Conservation (phyloP, 2,888 invertebrate genomes). For the Trichogramma evanescens region DNA sequence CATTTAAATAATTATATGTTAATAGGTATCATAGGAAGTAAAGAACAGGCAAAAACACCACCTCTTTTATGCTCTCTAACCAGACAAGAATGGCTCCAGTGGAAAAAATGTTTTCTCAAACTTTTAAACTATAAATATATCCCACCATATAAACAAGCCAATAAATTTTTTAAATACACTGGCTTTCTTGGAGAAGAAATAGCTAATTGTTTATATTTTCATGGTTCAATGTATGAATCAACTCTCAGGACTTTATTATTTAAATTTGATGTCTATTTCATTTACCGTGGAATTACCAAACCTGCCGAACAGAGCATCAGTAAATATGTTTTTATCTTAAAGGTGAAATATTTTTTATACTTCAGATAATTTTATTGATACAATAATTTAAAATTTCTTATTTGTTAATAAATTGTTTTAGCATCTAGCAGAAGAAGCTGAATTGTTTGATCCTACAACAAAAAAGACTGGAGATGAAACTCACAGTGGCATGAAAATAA, state of each 20-base stretch:
- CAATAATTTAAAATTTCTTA: background rate
- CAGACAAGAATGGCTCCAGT: background rate
- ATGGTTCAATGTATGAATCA: background rate
- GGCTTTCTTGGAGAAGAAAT: constrained; percentile 1
- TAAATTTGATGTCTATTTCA: background rate
- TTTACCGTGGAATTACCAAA: background rate
- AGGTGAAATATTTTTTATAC: background rate
- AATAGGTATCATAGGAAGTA: background rate
- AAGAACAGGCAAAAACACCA: background rate
- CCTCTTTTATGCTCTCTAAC: background rate
- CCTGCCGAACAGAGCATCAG: background rate
- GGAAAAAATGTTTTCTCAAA: background rate
- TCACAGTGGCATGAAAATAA: background rate
- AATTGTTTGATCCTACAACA: no score
- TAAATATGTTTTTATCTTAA: background rate
- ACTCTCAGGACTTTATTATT: background rate
- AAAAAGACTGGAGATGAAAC: no score
- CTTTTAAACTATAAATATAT: background rate
- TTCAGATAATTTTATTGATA: background rate
- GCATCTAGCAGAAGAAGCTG: background rate
- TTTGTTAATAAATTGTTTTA: background rate
- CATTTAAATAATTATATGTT: background rate
- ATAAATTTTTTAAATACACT: background rate
- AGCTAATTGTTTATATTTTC: background rate
- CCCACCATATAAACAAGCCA: background rate